Evolutionary conservation across 2,797 vertebrate species (phyloP), one percentile per base, ranked within the genome.

Genomic region (Silurus lanzhouensis): DNA sequence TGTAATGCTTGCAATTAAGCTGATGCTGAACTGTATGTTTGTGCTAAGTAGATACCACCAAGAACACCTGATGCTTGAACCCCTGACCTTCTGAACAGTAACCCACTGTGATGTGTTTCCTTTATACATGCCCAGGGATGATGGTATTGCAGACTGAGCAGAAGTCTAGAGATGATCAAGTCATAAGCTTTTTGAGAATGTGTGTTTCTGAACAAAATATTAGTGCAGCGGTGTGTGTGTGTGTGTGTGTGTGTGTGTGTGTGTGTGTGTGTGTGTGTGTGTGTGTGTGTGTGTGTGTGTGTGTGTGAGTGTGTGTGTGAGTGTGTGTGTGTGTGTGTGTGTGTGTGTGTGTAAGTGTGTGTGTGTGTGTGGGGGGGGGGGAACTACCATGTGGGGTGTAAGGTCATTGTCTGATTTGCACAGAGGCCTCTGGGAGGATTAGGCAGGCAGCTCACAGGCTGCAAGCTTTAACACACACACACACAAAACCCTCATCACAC

Each of bases 401-500:
- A 92, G 92, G 92, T 92, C 94, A 94, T 94, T 90, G 92, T 93
- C 88, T 93, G 91, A 90, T 92, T 89, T 94, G 93, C 90, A 93
- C 87, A 1, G 60, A 95, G 88, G 90, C 92, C 91, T 88, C 89
- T 83, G 76, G 88, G 90, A 89, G 90, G 91, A 96, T 95, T 96
- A 94, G 90, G 85, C 91, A 91, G 77, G 87, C 91, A 91, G 92
- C 89, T 91, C 85, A 89, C 91, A 91, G 82, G 88, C 89, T 89
- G 90, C 80, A 91, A 91, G 87, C 85, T 90, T 82, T 88, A 92
- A 92, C 91, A 93, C 92, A 90, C 92, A 90, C 89, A 85, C 91
- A 92, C 90, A 92, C 91, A 93, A 7, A 52, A 52, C 6, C 48
- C 48, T 52, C 48, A 82, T 83, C 88, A 84, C 83, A 88, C 90